These are phyloP conservation scores for Drosophila baimaii DNA, from an alignment of 1,140 invertebrate species.

Conservation along the genomic window DNA sequence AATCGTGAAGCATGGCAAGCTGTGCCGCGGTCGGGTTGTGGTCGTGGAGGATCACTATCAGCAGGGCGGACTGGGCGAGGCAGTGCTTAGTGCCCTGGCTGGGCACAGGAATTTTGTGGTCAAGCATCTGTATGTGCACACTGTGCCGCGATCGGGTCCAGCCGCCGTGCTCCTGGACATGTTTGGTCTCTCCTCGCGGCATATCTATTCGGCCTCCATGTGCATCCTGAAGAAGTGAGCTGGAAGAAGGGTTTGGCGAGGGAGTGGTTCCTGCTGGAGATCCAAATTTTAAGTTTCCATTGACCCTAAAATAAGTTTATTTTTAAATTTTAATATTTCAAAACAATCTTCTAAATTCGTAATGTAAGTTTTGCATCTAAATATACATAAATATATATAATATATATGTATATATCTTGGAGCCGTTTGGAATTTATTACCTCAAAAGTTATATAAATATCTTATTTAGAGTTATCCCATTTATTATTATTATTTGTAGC, in stretches of 20 bases:
- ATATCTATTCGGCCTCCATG: slow-evolving; percentile 90
- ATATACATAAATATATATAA: no score
- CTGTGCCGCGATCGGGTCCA: slow-evolving; percentile 96
- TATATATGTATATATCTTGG: no score
- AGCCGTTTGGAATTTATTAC: background rate
- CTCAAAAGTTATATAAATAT: background rate
- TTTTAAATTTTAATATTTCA: background rate
- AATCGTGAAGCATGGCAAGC: slow-evolving; percentile 91
- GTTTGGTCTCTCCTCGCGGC: slow-evolving; percentile 94
- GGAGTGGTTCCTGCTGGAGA: background rate
- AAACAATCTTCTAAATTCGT: background rate
- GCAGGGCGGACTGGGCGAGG: slow-evolving; percentile 96
- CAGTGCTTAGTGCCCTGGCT: slow-evolving; percentile 93
- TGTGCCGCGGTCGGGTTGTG: slow-evolving; percentile 92
- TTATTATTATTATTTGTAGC: background rate
- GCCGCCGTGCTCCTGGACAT: slow-evolving; percentile 92
- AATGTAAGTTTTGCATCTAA: no score
- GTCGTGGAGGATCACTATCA: slow-evolving; percentile 99
- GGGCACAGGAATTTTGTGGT: slow-evolving; percentile 90
- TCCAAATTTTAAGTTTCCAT: background rate
- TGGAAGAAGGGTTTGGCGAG: background rate
- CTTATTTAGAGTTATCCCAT: background rate
- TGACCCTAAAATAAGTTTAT: background rate
- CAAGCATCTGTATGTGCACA: slow-evolving; percentile 92
- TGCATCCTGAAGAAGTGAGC: slow-evolving; percentile 87